A percentile compares a stretch with the other conserved stretches of the same genome.
phyloP scores from a whole-genome alignment of 2,113 vertebrate genomes.

The Galbula dea region DNA sequence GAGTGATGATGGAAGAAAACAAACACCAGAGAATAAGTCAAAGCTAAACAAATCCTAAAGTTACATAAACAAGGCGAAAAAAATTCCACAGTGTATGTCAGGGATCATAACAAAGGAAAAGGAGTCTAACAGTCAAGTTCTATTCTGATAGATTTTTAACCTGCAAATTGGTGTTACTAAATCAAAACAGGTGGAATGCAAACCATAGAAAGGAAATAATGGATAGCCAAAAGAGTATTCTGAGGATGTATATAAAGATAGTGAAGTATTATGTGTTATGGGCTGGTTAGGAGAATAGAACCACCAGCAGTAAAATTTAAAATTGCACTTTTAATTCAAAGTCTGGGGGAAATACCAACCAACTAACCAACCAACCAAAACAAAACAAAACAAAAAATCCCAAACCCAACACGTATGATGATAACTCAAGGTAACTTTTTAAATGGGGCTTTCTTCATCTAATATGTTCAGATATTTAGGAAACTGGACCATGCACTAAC shows the following conservation, averaged over 20 bases:
- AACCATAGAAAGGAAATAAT: neutral
- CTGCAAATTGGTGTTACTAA: neutral
- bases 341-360: neutral
- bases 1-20: neutral
- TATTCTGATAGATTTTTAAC: neutral
- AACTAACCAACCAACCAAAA: neutral
- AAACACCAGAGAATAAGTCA: neutral
- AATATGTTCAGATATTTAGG: neutral
- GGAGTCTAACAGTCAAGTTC: neutral
- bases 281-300: neutral
- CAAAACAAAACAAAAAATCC: no score
- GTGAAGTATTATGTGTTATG: neutral
- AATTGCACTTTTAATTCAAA: neutral
- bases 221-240: neutral
- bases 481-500: neutral
- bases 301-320: neutral
- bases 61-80: neutral
- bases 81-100: neutral
- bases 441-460: neutral
- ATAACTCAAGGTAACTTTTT: neutral
- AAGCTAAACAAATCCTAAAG: neutral
- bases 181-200: neutral
- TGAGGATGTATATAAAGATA: neutral
- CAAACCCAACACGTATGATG: neutral
- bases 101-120: neutral